Conservation (phyloP, 2,888 invertebrate species). For the Cybosia mesomella region DNA sequence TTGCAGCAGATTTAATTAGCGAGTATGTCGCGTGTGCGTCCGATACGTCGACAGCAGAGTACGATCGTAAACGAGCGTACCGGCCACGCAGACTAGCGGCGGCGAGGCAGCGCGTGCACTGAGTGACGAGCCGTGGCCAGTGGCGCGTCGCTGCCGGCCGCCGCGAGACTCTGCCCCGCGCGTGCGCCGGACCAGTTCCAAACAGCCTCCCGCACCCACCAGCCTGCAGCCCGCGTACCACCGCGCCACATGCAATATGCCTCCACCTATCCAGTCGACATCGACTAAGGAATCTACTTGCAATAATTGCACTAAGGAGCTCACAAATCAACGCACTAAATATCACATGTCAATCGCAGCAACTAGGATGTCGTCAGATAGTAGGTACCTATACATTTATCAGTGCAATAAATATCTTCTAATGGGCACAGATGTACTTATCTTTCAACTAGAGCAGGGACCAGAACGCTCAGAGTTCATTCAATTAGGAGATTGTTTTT, state of each 20-base stretch:
- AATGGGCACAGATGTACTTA: conserved; percentile 45
- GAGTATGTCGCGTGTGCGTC: conserved; percentile 52
- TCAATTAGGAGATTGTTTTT: conserved; percentile 37
- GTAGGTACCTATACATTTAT: conserved; percentile 41
- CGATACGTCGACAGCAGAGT: conserved; percentile 56
- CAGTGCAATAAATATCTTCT: conserved; percentile 47
- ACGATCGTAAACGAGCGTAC: conserved; percentile 57
- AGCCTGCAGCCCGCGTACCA: conserved; percentile 46
- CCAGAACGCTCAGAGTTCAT: conserved; percentile 30
- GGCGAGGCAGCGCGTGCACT: conserved; percentile 83
- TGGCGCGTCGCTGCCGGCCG: conserved; percentile 69
- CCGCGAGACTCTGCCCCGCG: conserved; percentile 74
- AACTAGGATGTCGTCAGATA: conserved; percentile 42
- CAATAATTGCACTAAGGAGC: conserved; percentile 21
- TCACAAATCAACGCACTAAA: conserved; percentile 33
- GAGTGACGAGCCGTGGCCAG: conserved; percentile 69
- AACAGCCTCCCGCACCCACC: conserved; percentile 70
- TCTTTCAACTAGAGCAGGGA: conserved; percentile 39
- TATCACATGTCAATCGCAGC: conserved; percentile 44
- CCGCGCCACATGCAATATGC: conserved; percentile 20
- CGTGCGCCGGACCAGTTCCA: conserved; percentile 82
- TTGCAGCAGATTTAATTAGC: conserved; percentile 39
- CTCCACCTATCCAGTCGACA: conserved; percentile 12
- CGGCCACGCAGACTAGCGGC: conserved; percentile 75
- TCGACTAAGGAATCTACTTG: conserved; percentile 6